These are phyloP conservation scores for Muscina levida DNA, from an alignment of 2,888 invertebrate genomes.

Conservation along the genomic window DNA sequence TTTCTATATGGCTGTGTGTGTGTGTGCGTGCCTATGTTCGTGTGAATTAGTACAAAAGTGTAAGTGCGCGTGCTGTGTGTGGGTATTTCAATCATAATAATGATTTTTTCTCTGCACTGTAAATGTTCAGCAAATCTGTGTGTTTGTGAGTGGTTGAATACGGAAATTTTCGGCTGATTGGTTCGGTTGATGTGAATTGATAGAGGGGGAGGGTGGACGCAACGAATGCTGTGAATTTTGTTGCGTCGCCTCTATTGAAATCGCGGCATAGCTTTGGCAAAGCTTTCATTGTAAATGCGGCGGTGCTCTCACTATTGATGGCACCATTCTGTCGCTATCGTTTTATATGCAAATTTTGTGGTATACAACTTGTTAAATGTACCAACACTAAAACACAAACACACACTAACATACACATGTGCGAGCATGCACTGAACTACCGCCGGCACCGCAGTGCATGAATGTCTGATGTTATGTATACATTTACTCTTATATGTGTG, in stretches of 20 bases:
- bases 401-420: background rate
- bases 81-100: too few relatives aligned
- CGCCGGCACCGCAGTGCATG: too few relatives aligned
- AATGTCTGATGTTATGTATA: too few relatives aligned
- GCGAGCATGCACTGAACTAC: background rate
- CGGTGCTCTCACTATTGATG: slow-evolving; percentile 48
- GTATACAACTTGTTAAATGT: slow-evolving; percentile 19
- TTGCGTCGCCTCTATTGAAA: background rate
- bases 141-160: background rate
- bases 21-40: too few relatives aligned
- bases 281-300: background rate
- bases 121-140: background rate
- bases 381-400: background rate
- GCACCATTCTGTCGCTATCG: slow-evolving; percentile 48
- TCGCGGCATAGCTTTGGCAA: background rate
- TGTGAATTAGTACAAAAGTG: too few relatives aligned
- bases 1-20: too few relatives aligned
- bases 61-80: too few relatives aligned
- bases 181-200: background rate
- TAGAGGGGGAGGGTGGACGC: too few relatives aligned
- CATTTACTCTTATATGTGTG: background rate
- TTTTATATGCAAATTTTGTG: slow-evolving; percentile 57
- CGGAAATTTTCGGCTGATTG: too few relatives aligned
- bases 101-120: background rate
- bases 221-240: background rate